Evolutionary conservation across 2,888 invertebrate genomes (phyloP).

Genomic region (Drosophila kuntzei): DNA sequence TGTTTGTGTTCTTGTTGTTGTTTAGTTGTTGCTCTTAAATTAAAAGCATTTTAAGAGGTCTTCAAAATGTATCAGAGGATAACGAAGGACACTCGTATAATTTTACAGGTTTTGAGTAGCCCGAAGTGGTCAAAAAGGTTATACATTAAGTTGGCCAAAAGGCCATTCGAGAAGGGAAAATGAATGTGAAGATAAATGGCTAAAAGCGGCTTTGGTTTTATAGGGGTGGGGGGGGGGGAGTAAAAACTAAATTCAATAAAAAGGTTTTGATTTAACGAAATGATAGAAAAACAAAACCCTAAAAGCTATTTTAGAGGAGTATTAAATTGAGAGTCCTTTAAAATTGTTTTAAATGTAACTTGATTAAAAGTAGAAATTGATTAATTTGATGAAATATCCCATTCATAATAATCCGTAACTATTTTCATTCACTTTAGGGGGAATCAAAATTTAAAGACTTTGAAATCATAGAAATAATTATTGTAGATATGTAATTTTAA

Average conservation of each 20-base stretch:
- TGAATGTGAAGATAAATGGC: constrained; percentile 4
- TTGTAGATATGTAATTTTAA: too few relatives aligned
- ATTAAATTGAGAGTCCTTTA: too few relatives aligned
- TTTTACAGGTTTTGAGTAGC: constrained; percentile 24
- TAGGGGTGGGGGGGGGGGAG: too few relatives aligned
- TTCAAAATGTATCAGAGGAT: constrained; percentile 26
- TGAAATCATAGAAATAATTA: too few relatives aligned
- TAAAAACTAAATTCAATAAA: constrained; percentile 17
- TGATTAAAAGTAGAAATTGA: too few relatives aligned
- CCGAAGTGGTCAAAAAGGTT: constrained; percentile 25
- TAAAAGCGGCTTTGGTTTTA: constrained; percentile 14
- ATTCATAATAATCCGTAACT: too few relatives aligned
- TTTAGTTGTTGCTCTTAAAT: constrained; percentile 30
- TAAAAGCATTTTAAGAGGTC: constrained; percentile 42
- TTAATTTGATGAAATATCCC: too few relatives aligned
- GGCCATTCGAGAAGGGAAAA: background rate
- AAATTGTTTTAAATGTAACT: too few relatives aligned
- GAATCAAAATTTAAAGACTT: too few relatives aligned
- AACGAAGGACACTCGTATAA: constrained; percentile 30
- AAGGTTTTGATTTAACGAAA: constrained; percentile 5
- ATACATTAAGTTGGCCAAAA: constrained; percentile 4
- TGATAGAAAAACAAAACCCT: background rate
- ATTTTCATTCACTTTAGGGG: too few relatives aligned
- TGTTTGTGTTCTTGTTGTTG: constrained; percentile 2
- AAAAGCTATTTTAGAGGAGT: background rate